A percentile compares a stretch with the other conserved stretches of the same genome.
These are phyloP conservation scores for Acronicta psi DNA, from an alignment of 2,888 invertebrate species.

Conservation along the genomic window DNA sequence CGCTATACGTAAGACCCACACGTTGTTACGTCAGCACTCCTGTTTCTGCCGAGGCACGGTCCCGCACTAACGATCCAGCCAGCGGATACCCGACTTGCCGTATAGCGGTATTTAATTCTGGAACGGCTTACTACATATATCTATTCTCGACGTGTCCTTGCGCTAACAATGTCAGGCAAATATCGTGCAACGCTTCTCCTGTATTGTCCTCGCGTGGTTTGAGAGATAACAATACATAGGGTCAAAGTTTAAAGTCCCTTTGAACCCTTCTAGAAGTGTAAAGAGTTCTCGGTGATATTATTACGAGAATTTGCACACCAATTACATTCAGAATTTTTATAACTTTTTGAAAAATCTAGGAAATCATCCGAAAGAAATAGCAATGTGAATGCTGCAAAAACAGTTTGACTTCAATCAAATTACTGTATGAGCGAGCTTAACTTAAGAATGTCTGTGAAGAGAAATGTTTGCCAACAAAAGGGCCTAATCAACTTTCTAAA, in stretches of 20 bases:
- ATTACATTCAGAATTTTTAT: too few species aligned
- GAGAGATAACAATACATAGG: conserved; percentile 4
- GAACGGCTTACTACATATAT: conserved; percentile 33
- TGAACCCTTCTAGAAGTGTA: neutral
- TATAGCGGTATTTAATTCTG: conserved; percentile 45
- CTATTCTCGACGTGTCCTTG: conserved; percentile 49
- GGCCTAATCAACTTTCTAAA: conserved; percentile 25
- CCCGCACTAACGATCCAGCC: conserved; percentile 43
- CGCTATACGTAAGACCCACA: conserved; percentile 9
- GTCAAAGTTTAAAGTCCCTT: conserved; percentile 14
- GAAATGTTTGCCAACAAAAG: neutral
- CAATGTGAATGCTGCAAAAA: too few species aligned
- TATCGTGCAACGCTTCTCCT: conserved; percentile 2
- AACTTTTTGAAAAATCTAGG: too few species aligned
- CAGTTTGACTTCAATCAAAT: too few species aligned
- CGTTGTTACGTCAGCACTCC: conserved; percentile 34
- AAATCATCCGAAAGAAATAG: too few species aligned
- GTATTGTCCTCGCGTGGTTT: conserved; percentile 17
- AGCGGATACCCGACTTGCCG: conserved; percentile 22
- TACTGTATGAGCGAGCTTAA: too few species aligned
- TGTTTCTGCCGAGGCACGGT: conserved; percentile 24
- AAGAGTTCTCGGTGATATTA: too few species aligned
- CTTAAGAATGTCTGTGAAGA: neutral
- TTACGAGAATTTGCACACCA: too few species aligned
- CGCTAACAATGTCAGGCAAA: conserved; percentile 31